Base-by-base conservation (phyloP, 2,113 vertebrate genomes). In the Scortum barcoo region DNA sequence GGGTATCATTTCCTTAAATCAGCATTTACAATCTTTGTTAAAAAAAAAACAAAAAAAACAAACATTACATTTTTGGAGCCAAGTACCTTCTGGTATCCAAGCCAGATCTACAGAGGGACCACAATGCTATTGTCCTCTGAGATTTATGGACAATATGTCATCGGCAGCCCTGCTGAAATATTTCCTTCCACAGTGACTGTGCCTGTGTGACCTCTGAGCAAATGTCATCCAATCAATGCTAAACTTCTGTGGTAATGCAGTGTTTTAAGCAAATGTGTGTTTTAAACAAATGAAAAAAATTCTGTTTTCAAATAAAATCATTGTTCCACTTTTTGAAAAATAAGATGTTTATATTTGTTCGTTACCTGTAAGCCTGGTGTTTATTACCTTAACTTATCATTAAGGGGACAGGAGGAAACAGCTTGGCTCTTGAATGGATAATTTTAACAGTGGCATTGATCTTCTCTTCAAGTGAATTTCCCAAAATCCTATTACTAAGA, bases 1-100 rank as follows among this genome's bases (percentile, higher is more conserved):
- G 61, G 57, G 56, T 56, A 56, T 72, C n/a, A 48, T 72, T 80
- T 87, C 72, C 73, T 85, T 83, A 85, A 77, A 87, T 87, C 85
- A 88, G 62, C 57, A 66, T 63, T 86, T 77, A 12, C 51, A 75
- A 84, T 88, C 81, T 78, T 69, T 53, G n/a, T n/a, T n/a, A n/a
- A n/a, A n/a, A n/a, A n/a, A n/a, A 36, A 20, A 67, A 36, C 33
- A 36, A 36, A 69, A 89, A 50, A 46, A 44, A 72, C 79, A 19
- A 11, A 17, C 51, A 53, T 66, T 22, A 63, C 67, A 33, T 58
- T 57, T 83, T 73, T 72, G 72, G 63, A 87, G 71, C 76, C 65
- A 79, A 65, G 73, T 66, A 72, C 26, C 48, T 81, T 80, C 63
- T 89, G 40, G 66, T 88, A 46, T 69, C 76, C 24, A 62, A 65